phyloP scores from a whole-genome alignment of 2,797 vertebrate genomes.

The Oophaga sylvatica region DNA sequence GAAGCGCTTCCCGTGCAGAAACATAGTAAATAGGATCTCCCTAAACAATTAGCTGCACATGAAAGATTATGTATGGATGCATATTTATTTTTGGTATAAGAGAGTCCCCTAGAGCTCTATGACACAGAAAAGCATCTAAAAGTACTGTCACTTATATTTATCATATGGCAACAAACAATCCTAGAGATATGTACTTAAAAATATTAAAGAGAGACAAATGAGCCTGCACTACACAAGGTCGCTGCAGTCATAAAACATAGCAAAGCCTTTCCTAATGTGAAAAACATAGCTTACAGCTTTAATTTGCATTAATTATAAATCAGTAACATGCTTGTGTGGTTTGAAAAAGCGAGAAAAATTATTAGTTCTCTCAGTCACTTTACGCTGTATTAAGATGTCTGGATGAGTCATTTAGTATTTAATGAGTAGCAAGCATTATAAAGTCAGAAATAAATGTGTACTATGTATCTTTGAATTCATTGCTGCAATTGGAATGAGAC shows the following conservation, averaged over 20 bases:
- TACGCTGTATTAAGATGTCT: conserved; percentile 96
- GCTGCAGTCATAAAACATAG: conserved; percentile 87
- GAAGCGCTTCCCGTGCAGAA: conserved; percentile 75
- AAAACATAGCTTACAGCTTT: conserved; percentile 91
- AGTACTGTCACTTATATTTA: conserved; percentile 84
- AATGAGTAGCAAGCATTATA: conserved; percentile 95
- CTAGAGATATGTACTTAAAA: conserved; percentile 89
- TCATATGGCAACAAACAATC: conserved; percentile 88
- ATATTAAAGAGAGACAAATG: conserved; percentile 90
- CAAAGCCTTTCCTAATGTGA: conserved; percentile 84
- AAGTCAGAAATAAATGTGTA: conserved; percentile 92
- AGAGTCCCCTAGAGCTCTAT: conserved; percentile 81
- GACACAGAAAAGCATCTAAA: conserved; percentile 83
- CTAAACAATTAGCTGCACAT: conserved; percentile 80
- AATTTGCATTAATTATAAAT: conserved; percentile 95
- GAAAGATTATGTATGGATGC: conserved; percentile 77
- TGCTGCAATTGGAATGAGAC: conserved; percentile 84
- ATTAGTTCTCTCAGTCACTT: conserved; percentile 87
- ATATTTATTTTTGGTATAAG: conserved; percentile 79
- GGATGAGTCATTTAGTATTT: conserved; percentile 97
- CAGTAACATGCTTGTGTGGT: conserved; percentile 89
- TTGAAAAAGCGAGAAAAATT: conserved; percentile 88
- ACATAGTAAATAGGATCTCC: conserved; percentile 81
- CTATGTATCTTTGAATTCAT: conserved; percentile 86
- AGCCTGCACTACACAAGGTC: conserved; percentile 83